Evolutionary conservation across 2,888 invertebrate genomes (phyloP), one percentile per base, ranked within the genome.

Genomic region (Emmelina monodactyla): DNA sequence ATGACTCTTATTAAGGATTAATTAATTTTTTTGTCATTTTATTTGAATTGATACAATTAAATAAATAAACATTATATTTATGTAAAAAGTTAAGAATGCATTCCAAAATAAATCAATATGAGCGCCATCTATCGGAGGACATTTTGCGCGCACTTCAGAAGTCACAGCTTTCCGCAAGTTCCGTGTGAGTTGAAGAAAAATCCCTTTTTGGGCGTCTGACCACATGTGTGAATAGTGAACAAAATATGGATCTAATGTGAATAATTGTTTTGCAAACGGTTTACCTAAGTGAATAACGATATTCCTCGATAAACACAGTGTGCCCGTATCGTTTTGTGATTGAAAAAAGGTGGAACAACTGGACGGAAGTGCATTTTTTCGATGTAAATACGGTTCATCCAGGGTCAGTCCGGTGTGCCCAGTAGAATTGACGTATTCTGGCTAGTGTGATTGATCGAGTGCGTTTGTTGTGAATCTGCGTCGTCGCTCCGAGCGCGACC

Each of bases 201-300:
- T 82, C 82, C 83, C 82, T 83, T 83, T 79, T 83, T 83, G 83
- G 85, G 84, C 83, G 83, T 83, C 82, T 80, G 79, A 84, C 83
- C 85, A 84, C 85, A 85, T 85, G 85, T 84, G 82, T 82, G 78
- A 66, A 69, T 71, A 62, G 72, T 70, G 73, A 75, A 73, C 72
- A 71, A 76, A 75, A 67, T 78, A 76, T 64, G 72, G 67, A 71
- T 73, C 62, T 68, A 46, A 55, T 61, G 72, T 73, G 71, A 72
- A 62, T 73, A 70, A 58, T 61, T 58, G 59, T 51, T 53, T 46
- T 49, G 50, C 57, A 51, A 58, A 58, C 49, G 53, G 47, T 47
- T 59, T 62, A 70, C 67, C 47, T 50, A 51, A 60, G 67, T 63
- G 62, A 55, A 58, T 55, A 51, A 49, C 56, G 60, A 50, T 54